Evolutionary conservation across 2,888 invertebrate genomes (phyloP), one percentile per base, ranked within the genome.

Genomic region (Drosophila rubida): DNA sequence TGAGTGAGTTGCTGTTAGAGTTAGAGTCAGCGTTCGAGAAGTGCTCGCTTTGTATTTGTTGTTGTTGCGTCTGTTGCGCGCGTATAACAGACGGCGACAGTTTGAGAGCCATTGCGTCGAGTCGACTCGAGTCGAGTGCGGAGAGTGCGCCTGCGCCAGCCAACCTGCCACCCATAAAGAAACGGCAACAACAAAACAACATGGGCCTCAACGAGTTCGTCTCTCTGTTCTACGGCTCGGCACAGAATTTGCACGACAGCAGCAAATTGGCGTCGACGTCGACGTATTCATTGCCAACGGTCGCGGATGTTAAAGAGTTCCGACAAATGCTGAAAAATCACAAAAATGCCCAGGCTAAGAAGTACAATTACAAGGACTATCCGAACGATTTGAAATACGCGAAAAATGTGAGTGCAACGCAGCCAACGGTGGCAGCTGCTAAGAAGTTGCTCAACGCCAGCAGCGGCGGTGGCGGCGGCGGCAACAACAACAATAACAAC

Each of bases 131-230:
- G n/a, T 19, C 19, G 19, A 11, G 4, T 6, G 27, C 9, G 46
- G 14, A 7, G 13, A 61, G 37, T 62, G 78, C 88, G 86, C 86
- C 46, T 69, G 72, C 75, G 57, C 60, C 44, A 35, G 27, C n/a
- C n/a, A n/a, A n/a, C n/a, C n/a, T n/a, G n/a, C n/a, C n/a, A n/a
- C n/a, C n/a, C n/a, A n/a, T 6, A 14, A 8, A 8, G 9, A 8
- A 27, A 27, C 27, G 9, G 3, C 19, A 19, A 23, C 8, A 25
- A 27, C n/a, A 23, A 8, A 41, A 19, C 9, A 16, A 11, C 39
- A 77, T 92, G 92, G 92, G 92, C 54, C 87, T 92, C 44, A 92
- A 91, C 79, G 92, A 92, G 84, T 91, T 91, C 64, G 91, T 91
- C 63, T 90, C 92, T 74, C 89, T 92, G 75, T 91, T 92, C 83